Base-by-base conservation (phyloP, 2,113 vertebrate genomes). In the Erythrocercus mccallii region DNA sequence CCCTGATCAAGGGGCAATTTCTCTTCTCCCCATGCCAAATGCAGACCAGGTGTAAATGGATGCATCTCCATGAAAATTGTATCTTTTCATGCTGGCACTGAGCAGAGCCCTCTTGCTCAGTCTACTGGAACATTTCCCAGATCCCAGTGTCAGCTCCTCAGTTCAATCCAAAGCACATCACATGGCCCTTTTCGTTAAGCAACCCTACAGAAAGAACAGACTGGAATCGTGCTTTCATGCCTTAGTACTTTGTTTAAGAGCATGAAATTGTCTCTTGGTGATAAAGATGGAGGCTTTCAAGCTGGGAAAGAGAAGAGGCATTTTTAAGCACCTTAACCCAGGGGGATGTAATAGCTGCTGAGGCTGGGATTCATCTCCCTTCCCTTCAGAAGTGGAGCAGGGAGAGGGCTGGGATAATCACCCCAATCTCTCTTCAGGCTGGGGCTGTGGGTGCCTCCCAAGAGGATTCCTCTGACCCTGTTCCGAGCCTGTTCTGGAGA, bases 181-280 rank as follows among this genome's bases (percentile, higher is more conserved):
- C 70, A 50, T 71, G 91, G 60, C 51, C 69, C 65, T 91, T 84
- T 91, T 53, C 96, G 87, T 84, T 74, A 89, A 81, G 92, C 58
- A 96, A 70, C 71, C 81, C 92, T 65, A 66, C 30, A 6, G 90
- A 92, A 97, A 83, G 92, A 92, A 66, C 85, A 94, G 84, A 9
- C 60, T 94, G 6, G 2, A 80, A 78, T 71, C 81, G 56, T 92
- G 53, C 93, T 97, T 96, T 97, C 90, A 95, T 95, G 94, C 82
- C 85, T 95, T 95, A 54, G 76, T 70, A 88, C 94, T 96, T 93
- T 73, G 89, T 95, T 93, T 97, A 96, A 94, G 88, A 88, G 95
- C 92, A 97, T 88, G 92, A 94, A 97, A 96, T 93, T 83, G 85
- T 92, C 79, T 94, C 81, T 85, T 7, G 25, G 85, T 88, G 79